Conservation (phyloP, 2,888 invertebrate genomes). For the Rhagonycha lutea region DNA sequence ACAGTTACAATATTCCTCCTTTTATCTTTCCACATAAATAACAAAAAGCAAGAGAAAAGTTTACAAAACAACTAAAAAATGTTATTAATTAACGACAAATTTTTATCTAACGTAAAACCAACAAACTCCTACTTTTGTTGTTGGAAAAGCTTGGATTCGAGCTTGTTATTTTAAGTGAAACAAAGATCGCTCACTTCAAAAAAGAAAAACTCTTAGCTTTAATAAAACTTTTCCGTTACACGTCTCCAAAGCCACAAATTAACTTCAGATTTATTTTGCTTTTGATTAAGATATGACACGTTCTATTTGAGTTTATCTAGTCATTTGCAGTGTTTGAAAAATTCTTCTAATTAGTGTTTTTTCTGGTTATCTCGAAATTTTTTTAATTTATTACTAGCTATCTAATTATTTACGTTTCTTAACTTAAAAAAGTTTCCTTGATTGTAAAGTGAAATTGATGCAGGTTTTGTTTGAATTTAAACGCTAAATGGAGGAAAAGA, state of each 20-base stretch:
- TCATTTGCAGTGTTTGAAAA: neutral
- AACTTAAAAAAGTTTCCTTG: neutral
- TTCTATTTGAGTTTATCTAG: slow-evolving; percentile 13
- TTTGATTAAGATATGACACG: slow-evolving; percentile 18
- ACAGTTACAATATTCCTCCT: neutral
- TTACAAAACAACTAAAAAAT: neutral
- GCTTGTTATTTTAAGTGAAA: neutral
- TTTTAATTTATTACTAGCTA: neutral
- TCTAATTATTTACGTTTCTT: neutral
- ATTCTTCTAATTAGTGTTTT: neutral
- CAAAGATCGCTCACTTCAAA: neutral
- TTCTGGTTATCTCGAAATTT: neutral
- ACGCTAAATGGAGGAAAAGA: neutral
- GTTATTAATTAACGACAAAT: neutral
- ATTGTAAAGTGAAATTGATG: neutral
- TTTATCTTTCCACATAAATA: neutral
- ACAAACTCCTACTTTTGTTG: neutral
- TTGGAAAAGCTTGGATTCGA: neutral
- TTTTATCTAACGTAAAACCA: neutral
- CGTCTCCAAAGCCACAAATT: slow-evolving; percentile 15
- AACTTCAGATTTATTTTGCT: slow-evolving; percentile 19
- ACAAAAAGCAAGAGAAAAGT: neutral
- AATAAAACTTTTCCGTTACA: slow-evolving; percentile 9
- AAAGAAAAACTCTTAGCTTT: slow-evolving; percentile 1
- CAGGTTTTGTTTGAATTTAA: neutral